These are phyloP conservation scores for Plebejus melissa DNA, from an alignment of 2,888 invertebrate genomes.

Conservation along the genomic window DNA sequence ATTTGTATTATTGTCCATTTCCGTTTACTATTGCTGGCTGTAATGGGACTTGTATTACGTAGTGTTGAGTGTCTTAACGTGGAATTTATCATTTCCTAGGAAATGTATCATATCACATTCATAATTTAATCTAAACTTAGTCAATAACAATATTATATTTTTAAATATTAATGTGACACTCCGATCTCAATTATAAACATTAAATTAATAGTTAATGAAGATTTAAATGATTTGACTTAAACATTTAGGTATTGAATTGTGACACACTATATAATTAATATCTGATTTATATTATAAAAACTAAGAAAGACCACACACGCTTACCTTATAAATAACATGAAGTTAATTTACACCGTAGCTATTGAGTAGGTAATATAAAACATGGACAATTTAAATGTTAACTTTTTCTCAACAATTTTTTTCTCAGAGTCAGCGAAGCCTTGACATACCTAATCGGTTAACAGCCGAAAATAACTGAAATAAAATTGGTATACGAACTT, in stretches of 20 bases:
- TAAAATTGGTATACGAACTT: too few species aligned
- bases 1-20: conserved; percentile 24
- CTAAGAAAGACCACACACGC: not conserved
- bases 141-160: not conserved
- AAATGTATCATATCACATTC: not conserved
- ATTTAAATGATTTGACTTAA: not conserved
- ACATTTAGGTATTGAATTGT: not conserved
- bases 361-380: not conserved
- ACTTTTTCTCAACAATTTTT: too few species aligned
- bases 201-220: not conserved
- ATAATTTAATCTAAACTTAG: not conserved
- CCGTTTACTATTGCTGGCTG: conserved; percentile 41
- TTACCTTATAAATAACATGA: not conserved
- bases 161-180: not conserved
- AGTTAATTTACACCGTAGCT: not conserved
- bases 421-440: too few species aligned
- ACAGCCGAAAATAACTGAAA: too few species aligned
- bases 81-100: not conserved
- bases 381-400: not conserved
- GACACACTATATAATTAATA: not conserved
- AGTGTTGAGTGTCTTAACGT: not conserved
- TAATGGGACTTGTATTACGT: conserved; percentile 35
- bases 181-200: not conserved
- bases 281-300: not conserved
- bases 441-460: too few species aligned